These are phyloP conservation scores for Galendromus occidentalis DNA, from an alignment of 1,140 invertebrate species.

Conservation along the genomic window DNA sequence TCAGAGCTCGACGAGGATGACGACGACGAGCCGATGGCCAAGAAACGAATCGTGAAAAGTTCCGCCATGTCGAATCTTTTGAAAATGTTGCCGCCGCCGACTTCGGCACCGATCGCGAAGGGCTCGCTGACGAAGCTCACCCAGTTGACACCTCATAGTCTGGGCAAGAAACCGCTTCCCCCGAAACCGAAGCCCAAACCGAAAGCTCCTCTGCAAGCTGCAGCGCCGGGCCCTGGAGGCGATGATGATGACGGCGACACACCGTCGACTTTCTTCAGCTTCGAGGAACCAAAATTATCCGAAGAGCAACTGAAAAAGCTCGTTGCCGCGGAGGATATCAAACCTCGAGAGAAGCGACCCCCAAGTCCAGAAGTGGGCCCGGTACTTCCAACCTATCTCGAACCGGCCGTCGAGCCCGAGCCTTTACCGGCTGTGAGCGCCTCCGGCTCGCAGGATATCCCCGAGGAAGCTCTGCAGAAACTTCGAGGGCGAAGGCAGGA, in stretches of 20 bases:
- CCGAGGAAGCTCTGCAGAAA: neutral
- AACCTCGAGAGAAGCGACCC: neutral
- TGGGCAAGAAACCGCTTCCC: neutral
- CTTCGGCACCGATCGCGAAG: neutral
- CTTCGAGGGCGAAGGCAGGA: neutral
- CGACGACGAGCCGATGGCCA: neutral
- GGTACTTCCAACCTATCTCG: neutral
- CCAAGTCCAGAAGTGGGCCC: neutral
- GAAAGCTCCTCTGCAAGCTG: neutral
- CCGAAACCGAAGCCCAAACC: neutral
- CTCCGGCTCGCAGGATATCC: neutral
- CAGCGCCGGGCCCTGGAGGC: too few relatives aligned
- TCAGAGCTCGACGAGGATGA: neutral
- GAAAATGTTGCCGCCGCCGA: neutral
- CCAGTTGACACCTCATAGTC: neutral
- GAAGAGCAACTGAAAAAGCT: neutral
- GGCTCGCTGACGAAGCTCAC: neutral
- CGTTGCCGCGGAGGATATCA: neutral
- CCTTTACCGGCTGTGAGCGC: neutral
- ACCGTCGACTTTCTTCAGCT: neutral
- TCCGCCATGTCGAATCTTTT: neutral
- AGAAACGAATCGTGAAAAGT: neutral
- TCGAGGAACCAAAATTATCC: neutral
- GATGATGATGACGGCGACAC: neutral
- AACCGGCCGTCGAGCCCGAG: neutral